These are phyloP conservation scores for Podarcis raffonei DNA, from an alignment of 2,113 vertebrate genomes.

Conservation along the genomic window DNA sequence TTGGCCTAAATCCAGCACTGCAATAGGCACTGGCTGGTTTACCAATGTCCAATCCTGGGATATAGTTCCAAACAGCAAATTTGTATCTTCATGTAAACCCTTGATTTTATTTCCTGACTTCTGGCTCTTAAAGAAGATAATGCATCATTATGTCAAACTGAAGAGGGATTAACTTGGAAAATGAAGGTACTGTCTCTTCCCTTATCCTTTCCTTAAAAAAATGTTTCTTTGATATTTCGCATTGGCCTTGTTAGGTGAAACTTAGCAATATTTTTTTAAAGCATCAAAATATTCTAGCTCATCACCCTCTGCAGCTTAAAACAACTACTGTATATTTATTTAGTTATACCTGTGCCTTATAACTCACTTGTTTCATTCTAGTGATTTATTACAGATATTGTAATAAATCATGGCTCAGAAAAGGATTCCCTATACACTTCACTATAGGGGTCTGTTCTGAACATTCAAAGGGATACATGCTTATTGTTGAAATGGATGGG, in stretches of 20 bases:
- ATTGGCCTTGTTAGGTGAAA: constrained; percentile 8
- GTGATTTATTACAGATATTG: not conserved
- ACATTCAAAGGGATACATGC: not conserved
- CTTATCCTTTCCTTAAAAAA: not conserved
- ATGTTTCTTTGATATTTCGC: not conserved
- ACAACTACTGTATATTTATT: not conserved
- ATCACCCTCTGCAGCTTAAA: not conserved
- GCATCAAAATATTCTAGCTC: not conserved
- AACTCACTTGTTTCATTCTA: not conserved
- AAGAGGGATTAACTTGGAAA: constrained; percentile 56
- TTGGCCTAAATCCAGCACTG: too few relatives aligned
- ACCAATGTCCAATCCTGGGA: not conserved
- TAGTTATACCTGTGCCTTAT: not conserved
- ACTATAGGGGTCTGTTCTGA: not conserved
- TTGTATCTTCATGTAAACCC: not conserved
- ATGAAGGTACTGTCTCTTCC: constrained; percentile 33
- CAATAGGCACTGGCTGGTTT: not conserved
- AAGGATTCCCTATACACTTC: not conserved
- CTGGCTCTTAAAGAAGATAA: constrained; percentile 31
- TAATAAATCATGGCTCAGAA: not conserved
- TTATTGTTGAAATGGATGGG: not conserved
- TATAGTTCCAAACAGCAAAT: not conserved
- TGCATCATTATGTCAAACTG: constrained; percentile 23
- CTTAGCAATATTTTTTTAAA: constrained; percentile 1
- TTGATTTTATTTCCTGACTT: constrained; percentile 21